Base-by-base conservation (phyloP, 1,140 invertebrate genomes). In the Saxidomus purpurata region DNA sequence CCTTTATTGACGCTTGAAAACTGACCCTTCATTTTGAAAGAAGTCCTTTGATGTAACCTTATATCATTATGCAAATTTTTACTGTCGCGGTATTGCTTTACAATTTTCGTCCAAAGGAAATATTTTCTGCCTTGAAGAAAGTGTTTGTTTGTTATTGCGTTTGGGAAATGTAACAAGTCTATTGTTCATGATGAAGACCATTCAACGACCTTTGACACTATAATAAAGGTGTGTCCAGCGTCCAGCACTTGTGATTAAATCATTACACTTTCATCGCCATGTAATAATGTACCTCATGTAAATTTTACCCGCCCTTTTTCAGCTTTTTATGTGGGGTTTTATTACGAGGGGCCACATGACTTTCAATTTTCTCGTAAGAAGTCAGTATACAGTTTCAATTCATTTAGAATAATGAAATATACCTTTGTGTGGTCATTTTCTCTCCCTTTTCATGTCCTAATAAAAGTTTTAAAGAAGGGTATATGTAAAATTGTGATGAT, bases 11-110 rank as follows among this genome's bases (percentile, higher is more conserved):
- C 49, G 25, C 40, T 77, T 49, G 74, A 13, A 77, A 77, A 49
- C 74, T 77, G 74, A 77, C 74, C 74, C 74, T 19, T 25, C 40
- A 11, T 77, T 25, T 49, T 49, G n/a, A 77, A 28, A 49, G 28
- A 28, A 17, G 40, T 28, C 49, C 74, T 77, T 77, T 77, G 74
- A 77, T 77, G 74, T 77, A 77, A 77, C 34, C 28, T 49, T 49
- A 77, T 47, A 47, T 77, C 74, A 77, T 47, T 77, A 77, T 77
- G 74, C 74, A 77, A 77, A 77, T 77, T 77, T 77, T 47, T 52
- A 77, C 47, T 77, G 40, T 47, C n/a, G 1, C 15, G 40, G 40
- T 52, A 49, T 77, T 28, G 28, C 8, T 38, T 77, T 77, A 77
- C 74, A 52, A 52, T 34, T 52, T 52, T 49, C 25, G 6, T 28